Evolutionary conservation across 2,797 vertebrate genomes (phyloP).

Genomic region (Nasua narica): DNA sequence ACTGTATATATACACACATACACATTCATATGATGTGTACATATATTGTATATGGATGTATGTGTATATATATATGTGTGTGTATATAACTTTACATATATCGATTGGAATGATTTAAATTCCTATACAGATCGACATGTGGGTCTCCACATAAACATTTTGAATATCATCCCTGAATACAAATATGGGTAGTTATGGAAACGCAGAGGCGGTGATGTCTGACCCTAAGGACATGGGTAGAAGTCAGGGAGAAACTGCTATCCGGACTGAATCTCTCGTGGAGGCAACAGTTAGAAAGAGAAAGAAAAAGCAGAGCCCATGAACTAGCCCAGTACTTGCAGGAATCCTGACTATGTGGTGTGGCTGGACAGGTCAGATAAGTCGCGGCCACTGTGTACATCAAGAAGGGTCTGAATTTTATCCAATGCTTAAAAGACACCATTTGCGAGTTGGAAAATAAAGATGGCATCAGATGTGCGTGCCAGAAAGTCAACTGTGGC

Average conservation of each 20-base stretch:
- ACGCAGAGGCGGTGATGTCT: not conserved
- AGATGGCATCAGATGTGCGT: not conserved
- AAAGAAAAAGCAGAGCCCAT: not conserved
- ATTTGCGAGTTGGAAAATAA: not conserved
- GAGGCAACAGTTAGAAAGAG: not conserved
- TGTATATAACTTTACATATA: not conserved
- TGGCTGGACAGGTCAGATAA: too few relatives aligned
- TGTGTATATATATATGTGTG: not conserved
- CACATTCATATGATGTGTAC: not conserved
- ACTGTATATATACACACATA: not conserved
- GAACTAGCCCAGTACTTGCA: accelerated
- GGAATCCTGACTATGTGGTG: too few relatives aligned
- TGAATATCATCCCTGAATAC: not conserved
- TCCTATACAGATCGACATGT: not conserved
- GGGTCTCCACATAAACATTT: not conserved
- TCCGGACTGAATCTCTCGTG: not conserved
- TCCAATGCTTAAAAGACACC: not conserved
- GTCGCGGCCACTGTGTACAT: too few relatives aligned
- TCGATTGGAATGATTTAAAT: not conserved
- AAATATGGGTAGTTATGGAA: not conserved
- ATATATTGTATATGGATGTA: not conserved
- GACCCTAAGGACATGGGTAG: not conserved
- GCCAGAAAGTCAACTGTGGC: not conserved
- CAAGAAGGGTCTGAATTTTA: not conserved
- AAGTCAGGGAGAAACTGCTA: not conserved